Conservation (phyloP, 2,797 vertebrate species). For the Astyanax mexicanus region DNA sequence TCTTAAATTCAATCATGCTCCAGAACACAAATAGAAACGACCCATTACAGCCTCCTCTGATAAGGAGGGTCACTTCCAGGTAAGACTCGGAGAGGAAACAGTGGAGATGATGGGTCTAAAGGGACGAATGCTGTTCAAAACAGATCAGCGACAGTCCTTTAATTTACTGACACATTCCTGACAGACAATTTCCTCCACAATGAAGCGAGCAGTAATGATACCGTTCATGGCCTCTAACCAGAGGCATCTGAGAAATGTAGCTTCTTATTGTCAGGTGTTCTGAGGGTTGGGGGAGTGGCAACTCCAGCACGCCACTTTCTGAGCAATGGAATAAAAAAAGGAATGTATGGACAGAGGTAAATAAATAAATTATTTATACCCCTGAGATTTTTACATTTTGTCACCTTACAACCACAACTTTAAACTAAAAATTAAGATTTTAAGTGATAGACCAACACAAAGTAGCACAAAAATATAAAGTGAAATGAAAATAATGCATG, state of each 20-base stretch:
- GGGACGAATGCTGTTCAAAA: constrained; percentile 25
- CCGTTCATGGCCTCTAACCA: constrained; percentile 55
- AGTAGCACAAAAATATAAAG: too few relatives aligned
- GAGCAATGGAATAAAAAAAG: background rate
- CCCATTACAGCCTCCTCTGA: background rate
- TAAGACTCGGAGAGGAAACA: constrained; percentile 9
- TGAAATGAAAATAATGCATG: too few relatives aligned
- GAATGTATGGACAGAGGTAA: too few relatives aligned
- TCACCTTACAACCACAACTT: too few relatives aligned
- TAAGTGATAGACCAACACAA: too few relatives aligned
- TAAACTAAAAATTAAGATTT: too few relatives aligned
- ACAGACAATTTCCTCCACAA: constrained; percentile 55
- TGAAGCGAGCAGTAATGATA: constrained; percentile 55
- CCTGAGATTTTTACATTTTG: too few relatives aligned
- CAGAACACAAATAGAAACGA: background rate
- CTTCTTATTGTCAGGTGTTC: constrained; percentile 52
- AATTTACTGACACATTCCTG: constrained; percentile 51
- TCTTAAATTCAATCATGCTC: too few relatives aligned
- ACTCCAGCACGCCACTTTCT: constrained; percentile 42
- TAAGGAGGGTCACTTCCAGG: background rate
- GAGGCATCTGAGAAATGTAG: constrained; percentile 59
- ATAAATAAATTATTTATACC: too few relatives aligned
- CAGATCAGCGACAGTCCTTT: constrained; percentile 48
- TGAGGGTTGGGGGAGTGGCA: constrained; percentile 23
- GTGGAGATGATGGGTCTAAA: constrained; percentile 22